Evolutionary conservation across 2,888 invertebrate species (phyloP).

Genomic region (Diogma glabrata): DNA sequence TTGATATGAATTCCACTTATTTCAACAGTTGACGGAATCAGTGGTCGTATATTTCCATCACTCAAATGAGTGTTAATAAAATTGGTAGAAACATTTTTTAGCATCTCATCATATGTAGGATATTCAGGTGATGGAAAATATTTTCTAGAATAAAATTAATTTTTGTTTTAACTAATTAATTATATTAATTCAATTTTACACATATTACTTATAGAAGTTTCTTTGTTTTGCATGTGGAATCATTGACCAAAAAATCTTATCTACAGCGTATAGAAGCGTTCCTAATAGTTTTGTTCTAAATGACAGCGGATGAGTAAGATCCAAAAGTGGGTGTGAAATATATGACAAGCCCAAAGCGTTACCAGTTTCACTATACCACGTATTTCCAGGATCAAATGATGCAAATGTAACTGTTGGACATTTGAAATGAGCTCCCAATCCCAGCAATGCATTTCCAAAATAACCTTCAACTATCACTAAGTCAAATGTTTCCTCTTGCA

Average conservation of each 20-base stretch:
- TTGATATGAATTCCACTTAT: constrained; percentile 34
- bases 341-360: constrained; percentile 38
- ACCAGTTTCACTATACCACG: constrained; percentile 32
- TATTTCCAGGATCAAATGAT: not conserved
- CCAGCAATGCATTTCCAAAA: not conserved
- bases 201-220: too few relatives aligned
- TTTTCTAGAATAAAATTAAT: too few relatives aligned
- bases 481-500: constrained; percentile 13
- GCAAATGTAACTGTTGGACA: not conserved
- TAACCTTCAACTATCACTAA: constrained; percentile 5
- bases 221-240: too few relatives aligned
- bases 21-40: constrained; percentile 21
- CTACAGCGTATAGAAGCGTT: not conserved
- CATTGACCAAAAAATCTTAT: too few relatives aligned
- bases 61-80: not conserved
- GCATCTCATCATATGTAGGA: not conserved
- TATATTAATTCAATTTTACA: too few relatives aligned
- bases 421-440: not conserved
- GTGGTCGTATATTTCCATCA: not conserved
- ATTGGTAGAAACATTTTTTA: not conserved
- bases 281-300: constrained; percentile 1
- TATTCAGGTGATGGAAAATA: not conserved
- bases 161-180: too few relatives aligned
- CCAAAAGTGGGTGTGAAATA: constrained; percentile 30
- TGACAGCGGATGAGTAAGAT: not conserved